Percentiles rank a stretch among this genome's conserved stretches.
Conservation (phyloP, 2,888 invertebrate species). For the Caenorhabditis doughertyi region DNA sequence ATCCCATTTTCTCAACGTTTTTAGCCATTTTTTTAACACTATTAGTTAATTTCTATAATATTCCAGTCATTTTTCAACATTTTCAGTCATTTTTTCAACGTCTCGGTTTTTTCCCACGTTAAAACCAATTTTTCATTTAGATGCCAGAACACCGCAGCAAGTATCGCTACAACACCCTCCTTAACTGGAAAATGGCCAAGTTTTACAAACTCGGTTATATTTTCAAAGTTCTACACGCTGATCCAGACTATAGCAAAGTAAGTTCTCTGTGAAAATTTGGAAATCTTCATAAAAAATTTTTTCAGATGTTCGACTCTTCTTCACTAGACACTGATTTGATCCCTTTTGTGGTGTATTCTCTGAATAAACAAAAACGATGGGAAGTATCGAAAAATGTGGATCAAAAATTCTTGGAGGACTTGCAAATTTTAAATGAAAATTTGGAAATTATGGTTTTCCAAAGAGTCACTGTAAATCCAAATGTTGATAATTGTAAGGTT, state of each 20-base stretch:
- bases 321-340: neutral
- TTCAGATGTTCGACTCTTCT: neutral
- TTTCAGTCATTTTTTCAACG: too few relatives aligned
- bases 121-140: too few relatives aligned
- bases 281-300: neutral
- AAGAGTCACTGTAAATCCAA: neutral
- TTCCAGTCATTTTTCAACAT: too few relatives aligned
- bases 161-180: neutral
- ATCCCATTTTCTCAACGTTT: too few relatives aligned
- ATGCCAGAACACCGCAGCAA: conserved; percentile 4
- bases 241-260: neutral
- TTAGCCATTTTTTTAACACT: too few relatives aligned
- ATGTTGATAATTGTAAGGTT: conserved; percentile 19
- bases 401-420: neutral
- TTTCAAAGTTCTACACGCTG: conserved; percentile 12
- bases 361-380: conserved; percentile 23
- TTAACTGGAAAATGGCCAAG: conserved; percentile 24
- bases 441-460: conserved; percentile 1
- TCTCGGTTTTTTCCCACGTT: too few relatives aligned
- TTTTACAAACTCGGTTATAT: neutral
- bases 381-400: neutral
- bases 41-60: too few relatives aligned
- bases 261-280: neutral
- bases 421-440: conserved; percentile 4
- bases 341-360: conserved; percentile 3